Base-by-base conservation (phyloP, 2,888 invertebrate species). In the Pseudanteris insignis region DNA sequence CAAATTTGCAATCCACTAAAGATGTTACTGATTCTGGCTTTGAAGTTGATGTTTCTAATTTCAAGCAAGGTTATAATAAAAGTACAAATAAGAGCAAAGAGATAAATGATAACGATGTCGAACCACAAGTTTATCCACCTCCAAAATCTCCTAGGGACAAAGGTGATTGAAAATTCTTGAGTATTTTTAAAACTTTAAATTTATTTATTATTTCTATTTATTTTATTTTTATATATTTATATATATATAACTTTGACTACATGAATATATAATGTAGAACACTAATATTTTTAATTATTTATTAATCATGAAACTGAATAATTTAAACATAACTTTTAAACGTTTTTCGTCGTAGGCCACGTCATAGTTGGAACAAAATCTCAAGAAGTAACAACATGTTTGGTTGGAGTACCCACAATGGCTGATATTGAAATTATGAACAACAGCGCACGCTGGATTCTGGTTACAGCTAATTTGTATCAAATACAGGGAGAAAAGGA, bases 401-500 rank as follows among this genome's bases (percentile, higher is more conserved):
- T 79, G 8, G 69, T 78, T 6, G 76, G 75, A 9, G 67, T 78
- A 21, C 60, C 67, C 1, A 70, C 70, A 37, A 73, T 75, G 47
- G 67, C 71, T 0, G 72, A 74, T 32, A 68, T 79, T 4, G 75
- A 78, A 57, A 60, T 79, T 4, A 37, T 62, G n/a, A 79, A 79
- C 40, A 70, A 69, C 29, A 72, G 77, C 24, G 72, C 73, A 26
- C 65, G 72, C 30, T 79, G 79, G 79, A 69, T 79, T 21, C 66
- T 71, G 15, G 76, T 75, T 50, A 63, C 66, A 2, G 50, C 73
- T 18, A 70, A 53, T n/a, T 50, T 76, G 21, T 55, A 62, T 44
- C 71, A 75, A 61, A 66, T 77, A 40, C 74, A 75, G 63, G 77
- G 75, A 2, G 70, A 74, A n/a, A 70, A 66, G 33, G 67, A 74